These are phyloP conservation scores for Zingel zingel DNA, from an alignment of 2,113 vertebrate species.

Conservation along the genomic window DNA sequence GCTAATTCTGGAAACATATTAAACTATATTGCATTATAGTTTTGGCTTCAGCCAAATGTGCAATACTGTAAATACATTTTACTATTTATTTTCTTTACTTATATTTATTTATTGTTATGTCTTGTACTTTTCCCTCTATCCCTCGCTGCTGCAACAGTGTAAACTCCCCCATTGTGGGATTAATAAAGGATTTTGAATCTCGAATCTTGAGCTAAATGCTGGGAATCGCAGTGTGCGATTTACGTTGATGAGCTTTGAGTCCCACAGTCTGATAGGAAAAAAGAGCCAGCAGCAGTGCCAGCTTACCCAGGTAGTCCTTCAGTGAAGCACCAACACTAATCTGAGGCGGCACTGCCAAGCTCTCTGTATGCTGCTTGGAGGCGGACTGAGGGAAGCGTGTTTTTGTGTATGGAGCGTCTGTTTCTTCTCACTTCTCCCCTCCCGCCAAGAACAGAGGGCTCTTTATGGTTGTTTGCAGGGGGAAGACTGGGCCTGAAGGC, in stretches of 20 bases:
- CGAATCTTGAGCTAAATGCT: neutral
- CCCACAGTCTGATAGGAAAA: slow-evolving; percentile 42
- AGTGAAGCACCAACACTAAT: slow-evolving; percentile 62
- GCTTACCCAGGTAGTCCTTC: slow-evolving; percentile 60
- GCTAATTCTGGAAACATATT: neutral
- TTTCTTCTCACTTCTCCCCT: slow-evolving; percentile 88
- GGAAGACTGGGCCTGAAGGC: slow-evolving; percentile 82
- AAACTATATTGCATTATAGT: neutral
- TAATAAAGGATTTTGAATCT: too few relatives aligned
- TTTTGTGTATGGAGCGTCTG: slow-evolving; percentile 90
- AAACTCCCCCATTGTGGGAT: too few relatives aligned
- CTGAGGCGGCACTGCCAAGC: slow-evolving; percentile 56
- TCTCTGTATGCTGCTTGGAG: slow-evolving; percentile 49
- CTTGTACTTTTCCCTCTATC: too few relatives aligned
- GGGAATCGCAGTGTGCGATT: slow-evolving; percentile 17
- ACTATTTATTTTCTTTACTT: too few relatives aligned
- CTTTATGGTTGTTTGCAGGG: slow-evolving; percentile 88
- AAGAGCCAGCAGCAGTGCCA: slow-evolving; percentile 33
- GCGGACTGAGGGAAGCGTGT: slow-evolving; percentile 63
- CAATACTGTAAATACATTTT: too few relatives aligned
- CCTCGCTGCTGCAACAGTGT: too few relatives aligned
- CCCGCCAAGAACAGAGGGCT: slow-evolving; percentile 87
- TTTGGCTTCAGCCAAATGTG: neutral
- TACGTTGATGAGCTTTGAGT: slow-evolving; percentile 17
- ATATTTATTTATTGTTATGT: too few relatives aligned